Conservation (phyloP, 2,888 invertebrate genomes). For the Acholoe squamosa region DNA sequence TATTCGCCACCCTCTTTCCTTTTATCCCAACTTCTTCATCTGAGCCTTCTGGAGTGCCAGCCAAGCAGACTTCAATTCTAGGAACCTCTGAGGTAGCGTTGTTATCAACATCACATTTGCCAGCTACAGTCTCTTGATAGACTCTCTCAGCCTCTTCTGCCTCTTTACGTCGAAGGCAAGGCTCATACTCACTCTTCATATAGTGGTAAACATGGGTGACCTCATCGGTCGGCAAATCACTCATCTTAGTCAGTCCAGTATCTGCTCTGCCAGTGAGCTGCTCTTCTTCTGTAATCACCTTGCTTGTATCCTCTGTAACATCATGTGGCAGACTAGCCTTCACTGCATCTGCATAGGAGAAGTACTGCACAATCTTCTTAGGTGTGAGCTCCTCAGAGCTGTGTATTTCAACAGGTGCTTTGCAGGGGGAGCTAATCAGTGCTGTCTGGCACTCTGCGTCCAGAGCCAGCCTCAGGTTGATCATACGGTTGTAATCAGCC, state of each 20-base stretch:
- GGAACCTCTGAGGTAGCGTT: not conserved
- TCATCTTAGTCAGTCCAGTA: not conserved
- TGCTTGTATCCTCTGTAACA: not conserved
- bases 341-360: constrained; percentile 48
- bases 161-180: not conserved
- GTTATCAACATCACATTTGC: no score
- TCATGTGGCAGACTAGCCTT: constrained; percentile 3
- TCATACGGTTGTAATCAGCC: constrained; percentile 33
- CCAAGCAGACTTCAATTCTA: constrained; percentile 27
- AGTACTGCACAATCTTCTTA: not conserved
- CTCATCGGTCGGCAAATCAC: not conserved
- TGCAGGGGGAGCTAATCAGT: not conserved
- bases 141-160: constrained; percentile 3
- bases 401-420: not conserved
- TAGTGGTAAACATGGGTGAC: constrained; percentile 21
- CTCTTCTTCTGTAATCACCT: not conserved
- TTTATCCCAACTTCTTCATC: not conserved
- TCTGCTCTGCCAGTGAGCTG: not conserved
- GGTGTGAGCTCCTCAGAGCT: not conserved
- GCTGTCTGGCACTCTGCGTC: constrained; percentile 28
- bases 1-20: not conserved
- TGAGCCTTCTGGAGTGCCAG: not conserved
- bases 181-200: constrained; percentile 50
- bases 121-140: not conserved
- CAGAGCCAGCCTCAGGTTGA: constrained; percentile 3